A percentile compares a stretch with the other conserved stretches of the same genome.
Evolutionary conservation across 2,113 vertebrate genomes (phyloP).

Genomic region (Elgaria multicarinata): DNA sequence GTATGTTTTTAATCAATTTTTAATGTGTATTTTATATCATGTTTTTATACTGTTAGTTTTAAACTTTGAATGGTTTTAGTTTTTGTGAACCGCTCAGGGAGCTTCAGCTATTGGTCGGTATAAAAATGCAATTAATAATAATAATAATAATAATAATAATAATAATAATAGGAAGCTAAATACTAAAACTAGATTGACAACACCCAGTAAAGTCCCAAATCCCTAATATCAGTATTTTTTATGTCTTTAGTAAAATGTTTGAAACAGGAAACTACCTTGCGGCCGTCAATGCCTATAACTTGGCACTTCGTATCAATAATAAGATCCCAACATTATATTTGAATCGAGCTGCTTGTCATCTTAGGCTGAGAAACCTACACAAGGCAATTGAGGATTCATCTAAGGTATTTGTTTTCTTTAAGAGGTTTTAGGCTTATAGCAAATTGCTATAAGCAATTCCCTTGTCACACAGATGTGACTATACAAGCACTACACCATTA

Average conservation of each 20-base stretch:
- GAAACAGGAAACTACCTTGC: constrained; percentile 85
- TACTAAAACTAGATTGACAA: no score
- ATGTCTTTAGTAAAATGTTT: constrained; percentile 86
- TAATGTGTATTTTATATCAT: no score
- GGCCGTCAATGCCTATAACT: constrained; percentile 89
- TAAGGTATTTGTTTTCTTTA: constrained; percentile 80
- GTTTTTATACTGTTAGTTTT: no score
- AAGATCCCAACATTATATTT: constrained; percentile 85
- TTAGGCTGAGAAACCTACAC: constrained; percentile 92
- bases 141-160: no score
- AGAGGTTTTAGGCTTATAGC: not conserved
- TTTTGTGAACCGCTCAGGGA: no score
- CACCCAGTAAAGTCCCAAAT: no score
- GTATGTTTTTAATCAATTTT: no score
- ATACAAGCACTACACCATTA: not conserved
- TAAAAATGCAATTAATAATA: no score
- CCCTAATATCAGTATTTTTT: constrained; percentile 10
- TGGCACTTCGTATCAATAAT: constrained; percentile 87
- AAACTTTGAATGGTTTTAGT: no score
- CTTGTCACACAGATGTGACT: not conserved
- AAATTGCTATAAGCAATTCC: not conserved
- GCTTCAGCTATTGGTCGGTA: no score
- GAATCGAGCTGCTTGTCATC: constrained; percentile 94
- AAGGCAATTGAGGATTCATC: constrained; percentile 93
- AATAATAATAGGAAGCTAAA: no score